phyloP scores from a whole-genome alignment of 2,888 invertebrate genomes.

The Agonum fuliginosum region DNA sequence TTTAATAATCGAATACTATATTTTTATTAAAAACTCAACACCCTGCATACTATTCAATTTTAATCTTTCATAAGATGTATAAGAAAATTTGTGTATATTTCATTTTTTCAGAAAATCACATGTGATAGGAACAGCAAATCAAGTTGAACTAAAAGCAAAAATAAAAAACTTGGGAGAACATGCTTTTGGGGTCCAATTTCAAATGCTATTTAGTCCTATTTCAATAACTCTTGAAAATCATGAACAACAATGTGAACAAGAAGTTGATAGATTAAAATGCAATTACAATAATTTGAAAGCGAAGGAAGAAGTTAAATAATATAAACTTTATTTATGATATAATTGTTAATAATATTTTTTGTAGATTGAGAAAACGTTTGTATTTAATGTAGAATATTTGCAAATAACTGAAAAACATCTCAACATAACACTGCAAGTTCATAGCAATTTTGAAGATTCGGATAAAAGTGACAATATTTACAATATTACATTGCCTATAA shows the following conservation, averaged over 20 bases:
- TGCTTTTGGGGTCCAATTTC: conserved; percentile 21
- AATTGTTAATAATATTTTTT: neutral
- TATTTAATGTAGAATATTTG: neutral
- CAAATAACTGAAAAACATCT: neutral
- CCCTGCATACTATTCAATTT: too few relatives aligned
- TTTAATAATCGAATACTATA: too few relatives aligned
- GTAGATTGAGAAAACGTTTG: neutral
- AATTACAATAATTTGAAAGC: neutral
- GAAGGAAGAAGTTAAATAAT: neutral
- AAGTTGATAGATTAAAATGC: neutral
- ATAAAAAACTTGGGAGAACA: conserved; percentile 49
- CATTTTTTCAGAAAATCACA: neutral
- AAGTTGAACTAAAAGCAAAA: neutral
- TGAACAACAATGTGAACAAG: neutral
- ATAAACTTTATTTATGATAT: too few relatives aligned
- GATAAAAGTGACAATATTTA: neutral
- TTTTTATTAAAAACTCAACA: too few relatives aligned
- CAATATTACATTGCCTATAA: neutral
- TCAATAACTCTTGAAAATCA: neutral
- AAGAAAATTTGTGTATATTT: neutral
- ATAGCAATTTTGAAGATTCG: neutral
- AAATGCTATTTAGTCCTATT: neutral
- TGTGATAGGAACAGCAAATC: neutral
- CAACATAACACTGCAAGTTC: neutral
- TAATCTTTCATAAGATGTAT: too few relatives aligned